Base-by-base conservation (phyloP, 2,113 vertebrate genomes). In the Tragelaphus scriptus region DNA sequence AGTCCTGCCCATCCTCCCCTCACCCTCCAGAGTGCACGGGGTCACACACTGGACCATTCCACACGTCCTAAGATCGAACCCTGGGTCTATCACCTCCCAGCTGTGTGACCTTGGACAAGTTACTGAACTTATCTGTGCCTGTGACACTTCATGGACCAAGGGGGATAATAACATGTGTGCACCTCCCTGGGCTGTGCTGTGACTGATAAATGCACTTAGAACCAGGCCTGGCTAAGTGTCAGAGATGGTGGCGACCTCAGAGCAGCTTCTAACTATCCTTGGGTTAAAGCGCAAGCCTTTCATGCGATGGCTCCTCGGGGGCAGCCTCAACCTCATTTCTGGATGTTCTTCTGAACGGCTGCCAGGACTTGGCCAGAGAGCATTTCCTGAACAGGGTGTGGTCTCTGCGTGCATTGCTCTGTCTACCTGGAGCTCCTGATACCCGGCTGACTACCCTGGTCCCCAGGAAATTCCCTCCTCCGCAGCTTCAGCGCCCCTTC, bases 81-180 rank as follows among this genome's bases (percentile, higher is more conserved):
- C 49, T 14, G 49, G 17, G 44, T 21, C 53, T 14, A 1, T 56
- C 28, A 19, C 23, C 59, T 56, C 23, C 58, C 16, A 53, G 23
- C 26, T 51, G 36, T 55, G 49, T 68, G 21, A 53, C n/a, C 32
- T 28, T 44, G 4, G 80, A 40, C 40, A 82, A 92, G 23, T 81
- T 7, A 77, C 9, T 63, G 40, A 26, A 44, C 55, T 14, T 36
- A 56, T 84, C 84, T 44, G 56, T 65, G 26, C 55, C 36, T 49
- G 84, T 8, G 16, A 63, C n/a, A 40, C 68, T 15, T 85, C 32
- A 28, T 55, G 58, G 61, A 12, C 44, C 28, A 40, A 49, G 84
- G 51, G 16, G 13, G 13, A 6, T 6, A 40, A 21, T 1, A 13
- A 40, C 15, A 32, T 0, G n/a, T 25, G 47, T 6, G 10, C 1